Evolutionary conservation across 2,797 vertebrate genomes (phyloP), one percentile per base, ranked within the genome.

Genomic region (Malacoctenus gilli): DNA sequence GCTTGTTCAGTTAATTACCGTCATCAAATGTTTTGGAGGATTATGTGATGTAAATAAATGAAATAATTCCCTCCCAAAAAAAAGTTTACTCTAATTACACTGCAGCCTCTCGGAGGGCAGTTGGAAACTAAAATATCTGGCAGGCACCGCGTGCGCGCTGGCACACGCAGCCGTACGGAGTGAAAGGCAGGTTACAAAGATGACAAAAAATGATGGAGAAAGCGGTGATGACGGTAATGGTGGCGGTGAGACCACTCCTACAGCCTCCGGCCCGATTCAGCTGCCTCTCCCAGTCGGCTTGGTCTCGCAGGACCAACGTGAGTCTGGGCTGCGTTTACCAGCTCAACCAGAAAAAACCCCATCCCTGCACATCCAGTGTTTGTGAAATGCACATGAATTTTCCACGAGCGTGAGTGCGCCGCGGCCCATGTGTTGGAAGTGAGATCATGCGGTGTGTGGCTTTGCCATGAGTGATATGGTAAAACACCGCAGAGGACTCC

Each of bases 381-480:
- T 55, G 65, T 73, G 57, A 69, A 75, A 61, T 59, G 65, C 69
- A 36, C 72, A 63, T 69, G 22, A 61, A 75, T 78, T 86, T 79
- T 78, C 58, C 59, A 65, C 69, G 34, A 64, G 62, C 2, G 7
- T 31, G 54, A 80, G 65, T 58, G 61, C 47, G 40, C 43, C 39
- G 32, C 1, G 0, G 42, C 13, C 46, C 21, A 1, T 67, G 67
- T 55, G 63, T 69, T 35, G 31, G 36, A 60, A 42, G 53, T 62
- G 75, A 67, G 75, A 79, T 70, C 64, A 68, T 82, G 73, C 54
- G 20, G 32, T 41, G 58, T 85, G 72, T 80, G 68, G 75, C 59
- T 78, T 79, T 64, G 53, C 68, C 56, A 61, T 30, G n/a, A 70
- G 55, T 67, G 64, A 86, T 76, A 39, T 34, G 13, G 59, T 63